phyloP scores from a whole-genome alignment of 2,888 invertebrate species.

The Bombyx huttoni region DNA sequence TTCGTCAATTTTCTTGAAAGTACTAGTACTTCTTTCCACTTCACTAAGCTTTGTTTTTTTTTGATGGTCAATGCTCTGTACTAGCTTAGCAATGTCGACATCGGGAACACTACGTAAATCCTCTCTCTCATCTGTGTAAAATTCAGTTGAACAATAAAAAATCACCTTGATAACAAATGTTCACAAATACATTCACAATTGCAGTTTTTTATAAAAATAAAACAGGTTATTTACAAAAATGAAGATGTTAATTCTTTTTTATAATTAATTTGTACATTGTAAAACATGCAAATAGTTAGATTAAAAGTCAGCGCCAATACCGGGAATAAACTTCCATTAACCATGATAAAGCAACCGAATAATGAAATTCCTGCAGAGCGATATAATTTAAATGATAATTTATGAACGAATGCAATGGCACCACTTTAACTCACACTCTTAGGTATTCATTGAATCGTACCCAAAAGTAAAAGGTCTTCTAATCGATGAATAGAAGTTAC shows the following conservation, averaged over 20 bases:
- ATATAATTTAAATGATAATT: background rate
- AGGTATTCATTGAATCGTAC: slow-evolving; percentile 42
- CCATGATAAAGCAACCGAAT: background rate
- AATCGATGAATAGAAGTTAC: slow-evolving; percentile 72
- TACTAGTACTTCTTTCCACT: slow-evolving; percentile 49
- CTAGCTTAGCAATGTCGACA: slow-evolving; percentile 60
- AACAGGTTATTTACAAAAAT: too few species aligned
- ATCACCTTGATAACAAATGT: background rate
- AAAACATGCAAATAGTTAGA: slow-evolving; percentile 5
- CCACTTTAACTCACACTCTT: background rate
- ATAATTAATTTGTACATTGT: too few species aligned
- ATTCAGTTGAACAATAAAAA: slow-evolving; percentile 1
- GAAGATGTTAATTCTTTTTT: too few species aligned
- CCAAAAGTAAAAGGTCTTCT: slow-evolving; percentile 66
- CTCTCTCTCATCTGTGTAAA: slow-evolving; percentile 52
- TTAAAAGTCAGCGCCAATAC: background rate
- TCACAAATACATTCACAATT: too few species aligned
- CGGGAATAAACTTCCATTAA: background rate
- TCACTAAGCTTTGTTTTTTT: slow-evolving; percentile 49
- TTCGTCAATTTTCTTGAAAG: slow-evolving; percentile 59
- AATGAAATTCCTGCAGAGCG: too few species aligned
- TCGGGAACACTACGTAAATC: slow-evolving; percentile 59
- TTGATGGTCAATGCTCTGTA: slow-evolving; percentile 44
- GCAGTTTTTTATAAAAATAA: too few species aligned
- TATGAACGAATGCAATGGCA: background rate